These are phyloP conservation scores for Bombus pascuorum DNA, from an alignment of 1,140 invertebrate species.

Conservation along the genomic window DNA sequence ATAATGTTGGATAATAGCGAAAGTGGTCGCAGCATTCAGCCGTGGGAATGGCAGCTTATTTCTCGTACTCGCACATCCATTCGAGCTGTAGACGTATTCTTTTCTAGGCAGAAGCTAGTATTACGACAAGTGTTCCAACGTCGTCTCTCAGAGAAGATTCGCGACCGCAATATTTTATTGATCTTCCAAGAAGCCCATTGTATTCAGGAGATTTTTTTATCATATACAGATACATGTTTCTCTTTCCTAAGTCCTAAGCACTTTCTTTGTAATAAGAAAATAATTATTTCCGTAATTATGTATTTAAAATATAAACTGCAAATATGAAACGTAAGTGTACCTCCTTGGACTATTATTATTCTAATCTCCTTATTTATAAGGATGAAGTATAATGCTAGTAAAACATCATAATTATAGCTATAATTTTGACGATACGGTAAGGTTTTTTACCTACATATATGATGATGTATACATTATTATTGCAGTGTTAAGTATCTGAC, in stretches of 20 bases:
- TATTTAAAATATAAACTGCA: neutral
- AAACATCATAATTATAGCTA: neutral
- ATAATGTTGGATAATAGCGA: conserved; percentile 71
- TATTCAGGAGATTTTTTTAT: neutral
- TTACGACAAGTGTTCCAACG: neutral
- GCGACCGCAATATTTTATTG: conserved; percentile 21
- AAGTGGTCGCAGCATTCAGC: conserved; percentile 71
- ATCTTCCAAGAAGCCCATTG: neutral
- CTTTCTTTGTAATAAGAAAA: neutral
- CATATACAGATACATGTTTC: no score
- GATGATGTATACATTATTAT: neutral
- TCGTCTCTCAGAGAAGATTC: neutral
- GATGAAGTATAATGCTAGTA: neutral
- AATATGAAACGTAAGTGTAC: neutral
- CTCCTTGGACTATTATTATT: neutral
- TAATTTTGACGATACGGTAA: neutral
- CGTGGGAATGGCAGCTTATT: conserved; percentile 73
- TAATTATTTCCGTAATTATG: neutral
- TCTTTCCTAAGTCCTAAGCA: neutral
- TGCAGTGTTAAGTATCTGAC: neutral
- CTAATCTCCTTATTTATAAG: neutral
- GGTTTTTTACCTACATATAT: neutral
- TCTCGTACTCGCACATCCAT: conserved; percentile 63
- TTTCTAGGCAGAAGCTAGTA: conserved; percentile 36
- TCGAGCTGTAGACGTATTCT: conserved; percentile 39